Percentiles rank a stretch among this genome's conserved stretches.
Evolutionary conservation across 2,888 invertebrate species (phyloP).

Genomic region (Proisotoma minuta): DNA sequence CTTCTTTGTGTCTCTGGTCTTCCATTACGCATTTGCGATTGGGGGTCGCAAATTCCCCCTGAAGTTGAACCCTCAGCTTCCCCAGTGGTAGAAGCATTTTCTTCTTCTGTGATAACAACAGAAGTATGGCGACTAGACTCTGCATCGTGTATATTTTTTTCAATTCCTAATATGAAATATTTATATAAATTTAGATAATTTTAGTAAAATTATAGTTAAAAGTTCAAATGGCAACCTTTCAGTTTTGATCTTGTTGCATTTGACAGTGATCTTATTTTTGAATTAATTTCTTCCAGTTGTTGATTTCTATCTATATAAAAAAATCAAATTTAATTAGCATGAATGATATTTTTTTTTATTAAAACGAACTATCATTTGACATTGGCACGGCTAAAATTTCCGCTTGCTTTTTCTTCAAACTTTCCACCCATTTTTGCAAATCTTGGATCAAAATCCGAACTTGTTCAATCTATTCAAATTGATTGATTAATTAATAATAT

Average conservation of each 20-base stretch:
- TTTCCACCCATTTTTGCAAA: conserved; percentile 50
- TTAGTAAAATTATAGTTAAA: not conserved
- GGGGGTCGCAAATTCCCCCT: not conserved
- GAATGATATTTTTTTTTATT: not conserved
- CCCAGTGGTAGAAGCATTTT: not conserved
- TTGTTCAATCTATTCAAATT: conserved; percentile 50
- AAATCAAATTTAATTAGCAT: not conserved
- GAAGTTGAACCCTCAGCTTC: not conserved
- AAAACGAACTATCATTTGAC: conserved; percentile 53
- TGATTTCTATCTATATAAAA: conserved; percentile 53
- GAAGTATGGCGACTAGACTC: not conserved
- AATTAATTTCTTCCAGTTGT: conserved; percentile 59
- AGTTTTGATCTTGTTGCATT: conserved; percentile 57
- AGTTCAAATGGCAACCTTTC: conserved; percentile 49
- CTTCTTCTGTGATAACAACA: not conserved
- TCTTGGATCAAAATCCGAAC: conserved; percentile 51
- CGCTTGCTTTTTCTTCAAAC: conserved; percentile 54
- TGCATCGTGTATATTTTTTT: not conserved
- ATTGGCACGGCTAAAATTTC: conserved; percentile 55
- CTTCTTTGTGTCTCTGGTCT: not conserved
- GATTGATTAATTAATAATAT: not conserved
- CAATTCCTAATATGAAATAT: not conserved
- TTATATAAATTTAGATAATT: not conserved
- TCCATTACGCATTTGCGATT: not conserved
- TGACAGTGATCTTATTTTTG: conserved; percentile 56